A percentile compares a stretch with the other conserved stretches of the same genome.
These are phyloP conservation scores for Drosophila pseudoananassae DNA, from an alignment of 1,140 invertebrate species.

Conservation along the genomic window DNA sequence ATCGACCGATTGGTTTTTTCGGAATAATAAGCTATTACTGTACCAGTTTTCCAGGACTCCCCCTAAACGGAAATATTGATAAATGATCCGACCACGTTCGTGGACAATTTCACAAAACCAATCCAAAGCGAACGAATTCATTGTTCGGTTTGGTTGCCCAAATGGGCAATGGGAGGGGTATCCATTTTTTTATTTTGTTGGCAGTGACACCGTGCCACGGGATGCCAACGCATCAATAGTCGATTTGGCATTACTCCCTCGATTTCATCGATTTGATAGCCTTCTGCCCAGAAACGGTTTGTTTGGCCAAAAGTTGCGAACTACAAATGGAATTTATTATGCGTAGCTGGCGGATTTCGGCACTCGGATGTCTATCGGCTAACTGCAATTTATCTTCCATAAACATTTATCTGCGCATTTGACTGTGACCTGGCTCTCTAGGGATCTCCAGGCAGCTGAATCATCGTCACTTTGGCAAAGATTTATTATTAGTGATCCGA, in stretches of 20 bases:
- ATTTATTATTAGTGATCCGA: conserved; percentile 32
- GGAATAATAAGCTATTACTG: conserved; percentile 66
- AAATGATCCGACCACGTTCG: conserved; percentile 61
- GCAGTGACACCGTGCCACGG: conserved; percentile 50
- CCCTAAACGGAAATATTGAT: conserved; percentile 67
- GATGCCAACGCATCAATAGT: conserved; percentile 69
- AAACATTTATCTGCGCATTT: conserved; percentile 70
- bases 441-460: conserved; percentile 43
- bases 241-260: conserved; percentile 45
- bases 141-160: conserved; percentile 41
- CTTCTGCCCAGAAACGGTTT: not conserved
- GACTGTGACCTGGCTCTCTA: conserved; percentile 51
- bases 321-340: conserved; percentile 74
- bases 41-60: conserved; percentile 10
- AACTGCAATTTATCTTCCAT: conserved; percentile 70
- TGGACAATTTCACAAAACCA: conserved; percentile 57
- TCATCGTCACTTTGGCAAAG: conserved; percentile 30
- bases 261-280: not conserved
- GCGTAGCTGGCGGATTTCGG: conserved; percentile 57
- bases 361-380: conserved; percentile 33
- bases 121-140: conserved; percentile 55
- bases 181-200: conserved; percentile 22
- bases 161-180: not conserved
- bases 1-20: conserved; percentile 49
- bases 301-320: conserved; percentile 44